Percentiles rank a stretch among this genome's conserved stretches.
Evolutionary conservation across 2,888 invertebrate species (phyloP).

Genomic region (Mantis religiosa): DNA sequence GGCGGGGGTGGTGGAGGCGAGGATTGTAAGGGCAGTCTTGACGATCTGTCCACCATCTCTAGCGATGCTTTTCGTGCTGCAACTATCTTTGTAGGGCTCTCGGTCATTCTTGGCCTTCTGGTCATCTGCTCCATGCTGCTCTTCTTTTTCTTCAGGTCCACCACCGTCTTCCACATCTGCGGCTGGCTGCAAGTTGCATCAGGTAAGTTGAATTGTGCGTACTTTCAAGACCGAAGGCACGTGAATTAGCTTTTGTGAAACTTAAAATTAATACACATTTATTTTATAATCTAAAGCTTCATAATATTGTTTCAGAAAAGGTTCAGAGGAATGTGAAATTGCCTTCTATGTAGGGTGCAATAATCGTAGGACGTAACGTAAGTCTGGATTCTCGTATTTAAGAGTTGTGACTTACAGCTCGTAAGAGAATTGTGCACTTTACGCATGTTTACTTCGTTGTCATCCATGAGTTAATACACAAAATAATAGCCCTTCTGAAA

Average conservation of each 20-base stretch:
- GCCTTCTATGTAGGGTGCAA: too few relatives aligned
- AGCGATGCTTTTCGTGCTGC: conserved; percentile 81
- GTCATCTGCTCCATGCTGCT: conserved; percentile 85
- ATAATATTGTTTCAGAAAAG: too few relatives aligned
- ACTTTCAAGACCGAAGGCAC: neutral
- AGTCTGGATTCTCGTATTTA: too few relatives aligned
- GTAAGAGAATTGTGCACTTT: too few relatives aligned
- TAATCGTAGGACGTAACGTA: too few relatives aligned
- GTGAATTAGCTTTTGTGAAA: neutral
- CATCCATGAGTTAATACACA: too few relatives aligned
- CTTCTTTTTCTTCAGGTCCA: conserved; percentile 89
- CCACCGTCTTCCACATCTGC: conserved; percentile 87
- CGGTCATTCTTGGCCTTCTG: conserved; percentile 78
- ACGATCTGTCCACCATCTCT: conserved; percentile 75
- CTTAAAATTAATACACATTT: too few relatives aligned
- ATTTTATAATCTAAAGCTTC: too few relatives aligned
- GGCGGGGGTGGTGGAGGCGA: conserved; percentile 45
- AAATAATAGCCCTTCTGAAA: too few relatives aligned
- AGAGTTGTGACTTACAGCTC: too few relatives aligned
- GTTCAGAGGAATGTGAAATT: too few relatives aligned
- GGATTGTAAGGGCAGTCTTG: conserved; percentile 79
- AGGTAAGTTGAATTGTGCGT: conserved; percentile 59
- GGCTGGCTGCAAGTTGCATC: conserved; percentile 95
- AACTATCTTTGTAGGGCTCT: conserved; percentile 82
- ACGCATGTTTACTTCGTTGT: too few relatives aligned